Evolutionary conservation across 2,888 invertebrate genomes (phyloP).

Genomic region (Rhagonycha fulva): DNA sequence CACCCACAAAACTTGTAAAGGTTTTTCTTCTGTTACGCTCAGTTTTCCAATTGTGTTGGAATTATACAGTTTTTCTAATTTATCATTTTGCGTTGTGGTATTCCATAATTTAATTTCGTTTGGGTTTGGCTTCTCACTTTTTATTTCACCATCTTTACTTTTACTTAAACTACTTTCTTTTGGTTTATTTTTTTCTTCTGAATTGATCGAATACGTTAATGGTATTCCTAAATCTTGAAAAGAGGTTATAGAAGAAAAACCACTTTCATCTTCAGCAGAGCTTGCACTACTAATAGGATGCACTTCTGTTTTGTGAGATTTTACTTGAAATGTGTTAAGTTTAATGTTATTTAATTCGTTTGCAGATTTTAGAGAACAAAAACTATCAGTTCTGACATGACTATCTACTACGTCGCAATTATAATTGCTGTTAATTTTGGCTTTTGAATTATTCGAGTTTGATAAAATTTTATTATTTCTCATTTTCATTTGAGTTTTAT

Average conservation of each 20-base stretch:
- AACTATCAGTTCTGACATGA: neutral
- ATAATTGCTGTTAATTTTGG: neutral
- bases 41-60: neutral
- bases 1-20: neutral
- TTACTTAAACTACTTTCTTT: neutral
- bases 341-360: slow-evolving; percentile 3
- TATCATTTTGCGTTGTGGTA: neutral
- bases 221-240: slow-evolving; percentile 82
- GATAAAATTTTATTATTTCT: neutral
- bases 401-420: neutral
- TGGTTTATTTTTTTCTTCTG: slow-evolving; percentile 29
- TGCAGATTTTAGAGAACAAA: neutral
- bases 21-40: neutral
- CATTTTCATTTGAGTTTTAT: neutral
- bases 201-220: slow-evolving; percentile 43
- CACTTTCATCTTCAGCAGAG: slow-evolving; percentile 77
- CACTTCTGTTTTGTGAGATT: slow-evolving; percentile 37
- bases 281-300: slow-evolving; percentile 47
- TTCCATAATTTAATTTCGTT: neutral
- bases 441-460: neutral
- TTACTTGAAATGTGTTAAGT: slow-evolving; percentile 18
- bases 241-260: slow-evolving; percentile 84
- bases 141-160: neutral
- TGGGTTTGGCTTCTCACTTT: neutral
- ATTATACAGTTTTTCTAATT: neutral